Percentiles rank a stretch among this genome's conserved stretches.
Evolutionary conservation across 1,140 invertebrate species (phyloP).

Genomic region (Fopius arisanus): DNA sequence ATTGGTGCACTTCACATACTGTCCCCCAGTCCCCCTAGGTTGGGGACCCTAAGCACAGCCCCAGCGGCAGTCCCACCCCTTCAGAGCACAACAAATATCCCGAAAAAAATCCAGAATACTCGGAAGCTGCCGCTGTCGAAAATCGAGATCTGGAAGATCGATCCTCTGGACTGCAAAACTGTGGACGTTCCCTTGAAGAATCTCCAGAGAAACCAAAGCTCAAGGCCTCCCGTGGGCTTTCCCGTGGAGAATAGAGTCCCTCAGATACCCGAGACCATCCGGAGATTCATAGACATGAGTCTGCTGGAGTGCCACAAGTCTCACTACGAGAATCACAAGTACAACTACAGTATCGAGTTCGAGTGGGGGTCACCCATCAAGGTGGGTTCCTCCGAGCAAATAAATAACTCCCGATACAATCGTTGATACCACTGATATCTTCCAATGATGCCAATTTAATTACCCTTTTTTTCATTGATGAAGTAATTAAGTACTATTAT

Average conservation of each 20-base stretch:
- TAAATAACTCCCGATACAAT: not conserved
- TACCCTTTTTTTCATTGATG: too few species aligned
- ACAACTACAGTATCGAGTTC: not conserved
- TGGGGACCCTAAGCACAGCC: too few species aligned
- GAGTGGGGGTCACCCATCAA: not conserved
- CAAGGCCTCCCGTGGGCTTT: not conserved
- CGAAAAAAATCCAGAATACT: not conserved
- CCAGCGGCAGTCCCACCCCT: not conserved
- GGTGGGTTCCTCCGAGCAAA: not conserved
- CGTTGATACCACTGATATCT: not conserved
- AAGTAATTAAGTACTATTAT: too few species aligned
- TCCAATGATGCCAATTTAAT: not conserved
- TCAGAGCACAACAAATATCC: not conserved
- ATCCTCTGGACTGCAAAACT: not conserved
- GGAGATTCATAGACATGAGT: not conserved
- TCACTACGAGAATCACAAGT: not conserved
- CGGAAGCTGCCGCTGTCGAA: not conserved
- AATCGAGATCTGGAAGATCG: not conserved
- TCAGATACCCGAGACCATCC: not conserved
- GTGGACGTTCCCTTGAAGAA: not conserved
- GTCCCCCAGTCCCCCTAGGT: too few species aligned
- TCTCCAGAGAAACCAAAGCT: not conserved
- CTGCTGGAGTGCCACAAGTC: not conserved
- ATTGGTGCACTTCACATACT: too few species aligned
- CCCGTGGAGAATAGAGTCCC: not conserved